Evolutionary conservation across 2,888 invertebrate genomes (phyloP).

Genomic region (Dorcus parallelipipedus): DNA sequence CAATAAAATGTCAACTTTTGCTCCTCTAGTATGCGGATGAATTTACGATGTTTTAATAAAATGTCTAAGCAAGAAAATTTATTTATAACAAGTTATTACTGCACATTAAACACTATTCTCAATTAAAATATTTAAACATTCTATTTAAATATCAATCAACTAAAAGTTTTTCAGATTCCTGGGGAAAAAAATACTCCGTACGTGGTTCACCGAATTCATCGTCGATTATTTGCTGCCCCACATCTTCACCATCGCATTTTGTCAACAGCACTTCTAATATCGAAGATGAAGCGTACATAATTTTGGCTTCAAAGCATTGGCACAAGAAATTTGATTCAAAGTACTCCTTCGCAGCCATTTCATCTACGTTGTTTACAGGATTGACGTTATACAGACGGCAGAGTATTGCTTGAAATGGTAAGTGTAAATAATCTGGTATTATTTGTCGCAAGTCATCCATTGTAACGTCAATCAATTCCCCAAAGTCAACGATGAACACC

Average conservation of each 20-base stretch:
- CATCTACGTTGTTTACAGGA: background rate
- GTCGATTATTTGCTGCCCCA: constrained; percentile 9
- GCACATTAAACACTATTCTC: background rate
- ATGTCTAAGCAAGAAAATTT: background rate
- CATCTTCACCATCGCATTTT: constrained; percentile 3
- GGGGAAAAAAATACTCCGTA: background rate
- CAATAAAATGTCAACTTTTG: too few species aligned
- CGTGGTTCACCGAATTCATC: constrained; percentile 1
- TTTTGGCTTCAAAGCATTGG: constrained; percentile 8
- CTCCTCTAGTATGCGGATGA: too few species aligned
- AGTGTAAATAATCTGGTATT: constrained; percentile 3
- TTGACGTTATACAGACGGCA: constrained; percentile 7
- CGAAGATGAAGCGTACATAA: background rate
- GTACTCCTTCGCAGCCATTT: background rate
- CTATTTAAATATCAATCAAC: constrained; percentile 2
- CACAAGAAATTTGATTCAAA: constrained; percentile 7
- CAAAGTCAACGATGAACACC: constrained; percentile 14
- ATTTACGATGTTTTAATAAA: background rate
- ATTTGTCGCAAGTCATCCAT: constrained; percentile 5
- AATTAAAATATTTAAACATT: background rate
- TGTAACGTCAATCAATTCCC: constrained; percentile 6
- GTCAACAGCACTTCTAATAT: constrained; percentile 5
- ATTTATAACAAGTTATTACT: background rate
- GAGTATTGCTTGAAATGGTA: constrained; percentile 12
- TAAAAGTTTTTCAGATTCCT: background rate